A percentile compares a stretch with the other conserved stretches of the same genome.
phyloP scores from a whole-genome alignment of 2,888 invertebrate species.

The Busseola fusca region DNA sequence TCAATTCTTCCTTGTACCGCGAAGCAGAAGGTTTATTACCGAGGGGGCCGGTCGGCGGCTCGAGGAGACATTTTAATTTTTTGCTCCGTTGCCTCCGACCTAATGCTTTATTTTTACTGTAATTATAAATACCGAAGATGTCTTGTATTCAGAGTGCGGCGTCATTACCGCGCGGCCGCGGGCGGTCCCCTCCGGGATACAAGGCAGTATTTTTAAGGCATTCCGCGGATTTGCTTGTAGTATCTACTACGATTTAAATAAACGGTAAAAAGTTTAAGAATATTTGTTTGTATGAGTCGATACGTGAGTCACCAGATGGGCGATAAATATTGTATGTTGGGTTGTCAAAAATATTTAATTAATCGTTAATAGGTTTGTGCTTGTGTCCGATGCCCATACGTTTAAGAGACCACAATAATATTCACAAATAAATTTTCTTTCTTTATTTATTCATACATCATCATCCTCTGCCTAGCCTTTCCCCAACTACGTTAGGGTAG shows the following conservation, averaged over 20 bases:
- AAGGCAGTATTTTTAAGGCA: conserved; percentile 17
- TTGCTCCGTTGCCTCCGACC: conserved; percentile 78
- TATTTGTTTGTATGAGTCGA: not conserved
- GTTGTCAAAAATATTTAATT: not conserved
- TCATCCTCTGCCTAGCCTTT: too few relatives aligned
- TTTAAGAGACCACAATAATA: not conserved
- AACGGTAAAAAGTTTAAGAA: not conserved
- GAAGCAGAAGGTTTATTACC: conserved; percentile 38
- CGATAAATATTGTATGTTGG: not conserved
- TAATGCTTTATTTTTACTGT: conserved; percentile 79
- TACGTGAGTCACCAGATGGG: not conserved
- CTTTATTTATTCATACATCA: not conserved
- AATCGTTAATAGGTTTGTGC: not conserved
- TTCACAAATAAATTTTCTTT: not conserved
- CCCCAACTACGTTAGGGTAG: too few relatives aligned
- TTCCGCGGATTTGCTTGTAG: conserved; percentile 11
- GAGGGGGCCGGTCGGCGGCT: conserved; percentile 41
- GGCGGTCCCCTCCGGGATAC: conserved; percentile 29
- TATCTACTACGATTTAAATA: not conserved
- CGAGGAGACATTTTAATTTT: conserved; percentile 81
- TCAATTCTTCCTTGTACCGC: conserved; percentile 27
- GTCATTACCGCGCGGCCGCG: conserved; percentile 42
- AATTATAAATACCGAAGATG: conserved; percentile 77
- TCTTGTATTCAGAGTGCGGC: conserved; percentile 66
- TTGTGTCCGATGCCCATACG: not conserved